Evolutionary conservation across 2,888 invertebrate species (phyloP).

Genomic region (Theretra japonica): DNA sequence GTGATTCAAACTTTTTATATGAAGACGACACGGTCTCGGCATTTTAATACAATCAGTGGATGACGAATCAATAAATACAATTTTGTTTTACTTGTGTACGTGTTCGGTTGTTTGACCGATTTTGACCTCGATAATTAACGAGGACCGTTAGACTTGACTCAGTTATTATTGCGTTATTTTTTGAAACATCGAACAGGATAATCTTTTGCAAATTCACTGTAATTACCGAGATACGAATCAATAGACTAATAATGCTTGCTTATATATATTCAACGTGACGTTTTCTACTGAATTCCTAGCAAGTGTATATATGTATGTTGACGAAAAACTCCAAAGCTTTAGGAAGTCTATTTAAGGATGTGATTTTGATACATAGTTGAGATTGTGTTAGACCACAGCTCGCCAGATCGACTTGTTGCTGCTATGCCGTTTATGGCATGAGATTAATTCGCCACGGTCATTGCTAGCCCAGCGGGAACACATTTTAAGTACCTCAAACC

Average conservation of each 20-base stretch:
- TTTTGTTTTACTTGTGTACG: slow-evolving; percentile 59
- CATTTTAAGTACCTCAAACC: slow-evolving; percentile 24
- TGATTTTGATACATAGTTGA: slow-evolving; percentile 79
- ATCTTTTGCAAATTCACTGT: slow-evolving; percentile 55
- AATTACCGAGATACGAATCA: slow-evolving; percentile 53
- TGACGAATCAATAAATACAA: slow-evolving; percentile 73
- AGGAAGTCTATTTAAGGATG: slow-evolving; percentile 80
- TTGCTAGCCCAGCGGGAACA: slow-evolving; percentile 22
- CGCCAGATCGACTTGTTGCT: slow-evolving; percentile 76
- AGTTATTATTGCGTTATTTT: slow-evolving; percentile 76
- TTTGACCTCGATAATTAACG: slow-evolving; percentile 81
- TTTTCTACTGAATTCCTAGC: too few species aligned
- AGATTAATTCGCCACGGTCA: slow-evolving; percentile 72
- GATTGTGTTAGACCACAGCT: slow-evolving; percentile 71
- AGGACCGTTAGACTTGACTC: slow-evolving; percentile 78
- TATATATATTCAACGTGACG: neutral
- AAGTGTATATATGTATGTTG: too few species aligned
- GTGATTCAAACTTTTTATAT: slow-evolving; percentile 8
- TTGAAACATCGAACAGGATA: slow-evolving; percentile 63
- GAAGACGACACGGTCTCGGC: slow-evolving; percentile 1
- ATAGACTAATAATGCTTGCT: slow-evolving; percentile 19
- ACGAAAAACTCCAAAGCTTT: too few species aligned
- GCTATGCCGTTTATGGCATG: slow-evolving; percentile 73
- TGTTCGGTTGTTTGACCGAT: slow-evolving; percentile 69
- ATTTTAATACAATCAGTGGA: slow-evolving; percentile 34